A percentile compares a stretch with the other conserved stretches of the same genome.
These are phyloP conservation scores for Fulica atra DNA, from an alignment of 2,113 vertebrate species.

Conservation along the genomic window DNA sequence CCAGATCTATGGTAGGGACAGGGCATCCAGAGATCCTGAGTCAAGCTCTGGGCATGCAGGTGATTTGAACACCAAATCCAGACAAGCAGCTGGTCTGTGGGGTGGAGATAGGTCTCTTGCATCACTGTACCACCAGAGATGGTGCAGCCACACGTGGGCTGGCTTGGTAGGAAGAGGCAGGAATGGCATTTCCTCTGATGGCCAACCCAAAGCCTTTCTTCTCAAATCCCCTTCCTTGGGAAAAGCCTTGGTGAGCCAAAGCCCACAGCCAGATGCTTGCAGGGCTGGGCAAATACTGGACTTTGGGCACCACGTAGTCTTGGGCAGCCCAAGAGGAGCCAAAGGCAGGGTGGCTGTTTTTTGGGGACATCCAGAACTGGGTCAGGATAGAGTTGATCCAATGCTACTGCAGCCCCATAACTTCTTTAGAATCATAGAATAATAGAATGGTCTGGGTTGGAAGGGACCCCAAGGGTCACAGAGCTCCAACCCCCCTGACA, in stretches of 20 bases:
- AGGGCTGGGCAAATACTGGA: neutral
- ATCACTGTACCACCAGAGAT: neutral
- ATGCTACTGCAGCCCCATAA: neutral
- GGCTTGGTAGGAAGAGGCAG: neutral
- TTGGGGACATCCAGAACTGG: neutral
- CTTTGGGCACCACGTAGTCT: neutral
- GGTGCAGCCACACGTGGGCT: neutral
- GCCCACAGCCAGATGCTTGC: too few relatives aligned
- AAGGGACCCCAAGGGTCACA: too few relatives aligned
- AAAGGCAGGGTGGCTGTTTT: neutral
- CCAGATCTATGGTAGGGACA: neutral
- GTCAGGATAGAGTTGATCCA: neutral
- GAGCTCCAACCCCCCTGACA: too few relatives aligned
- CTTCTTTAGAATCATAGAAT: too few relatives aligned
- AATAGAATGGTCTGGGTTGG: too few relatives aligned
- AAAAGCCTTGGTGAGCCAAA: neutral
- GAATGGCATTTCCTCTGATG: neutral
- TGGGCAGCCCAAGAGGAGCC: neutral
- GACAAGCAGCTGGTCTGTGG: neutral
- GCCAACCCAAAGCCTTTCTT: neutral
- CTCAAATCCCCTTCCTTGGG: neutral
- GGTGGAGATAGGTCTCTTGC: neutral
- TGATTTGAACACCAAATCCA: neutral
- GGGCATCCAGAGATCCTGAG: accelerated
- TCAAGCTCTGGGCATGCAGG: neutral